Base-by-base conservation (phyloP, 2,113 vertebrate genomes). In the Bufo bufo region DNA sequence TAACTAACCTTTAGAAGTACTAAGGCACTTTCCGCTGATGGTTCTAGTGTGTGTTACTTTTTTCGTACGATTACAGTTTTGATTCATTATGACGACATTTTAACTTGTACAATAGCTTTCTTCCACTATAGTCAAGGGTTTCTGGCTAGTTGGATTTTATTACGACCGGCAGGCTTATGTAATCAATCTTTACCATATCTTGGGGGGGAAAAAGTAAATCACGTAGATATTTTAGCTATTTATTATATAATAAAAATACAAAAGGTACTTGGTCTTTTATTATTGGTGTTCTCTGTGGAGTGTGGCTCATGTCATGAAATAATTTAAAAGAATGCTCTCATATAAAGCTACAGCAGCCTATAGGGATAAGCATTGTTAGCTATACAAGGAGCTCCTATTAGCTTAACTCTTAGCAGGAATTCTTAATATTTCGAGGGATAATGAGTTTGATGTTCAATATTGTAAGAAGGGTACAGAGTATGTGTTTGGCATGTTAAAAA, bases 171-270 rank as follows among this genome's bases (percentile, higher is more conserved):
- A 33, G 7, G 54, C 58, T 52, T 63, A 80, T 52, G 80, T 86
- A 79, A 86, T 79, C 85, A 86, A 69, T 77, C 69, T 54, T 33
- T 50, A 86, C 85, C 61, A 47, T 86, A 86, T 79, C 61, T 69
- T 49, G 56, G 43, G 61, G 77, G 80, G 56, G 79, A 17, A 33
- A 79, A 61, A 86, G 80, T 86, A 75, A 86, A 86, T 86, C 85
- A 86, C 85, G 69, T 86, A 80, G 85, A 86, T 79, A 69, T 79
- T 79, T 86, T 86, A 86, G 85, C 59, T 65, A 79, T 79, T 79
- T 61, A n/a, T 80, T 69, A 86, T 69, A 86, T 86, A 79, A 79
- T 86, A 20, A 9, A 33, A 86, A 86, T 79, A 79, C 49, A 78
- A 85, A 59, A 77, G 79, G 75, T 86, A 17, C 61, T 79, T 66